Base-by-base conservation (phyloP, 2,113 vertebrate genomes). In the Hiodon tergisus region DNA sequence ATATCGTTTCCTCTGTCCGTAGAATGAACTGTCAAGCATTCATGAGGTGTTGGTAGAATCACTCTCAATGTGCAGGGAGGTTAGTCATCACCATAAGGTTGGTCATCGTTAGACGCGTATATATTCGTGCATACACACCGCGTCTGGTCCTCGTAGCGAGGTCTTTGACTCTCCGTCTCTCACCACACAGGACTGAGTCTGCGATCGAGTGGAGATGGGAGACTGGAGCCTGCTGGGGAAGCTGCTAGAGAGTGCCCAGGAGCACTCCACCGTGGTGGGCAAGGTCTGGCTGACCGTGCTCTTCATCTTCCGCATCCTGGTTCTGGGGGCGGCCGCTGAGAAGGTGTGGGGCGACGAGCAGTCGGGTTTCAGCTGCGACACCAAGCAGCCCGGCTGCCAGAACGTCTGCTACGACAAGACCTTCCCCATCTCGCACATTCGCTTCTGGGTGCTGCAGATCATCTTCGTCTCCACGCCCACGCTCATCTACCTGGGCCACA, bases 381-480 rank as follows among this genome's bases (percentile, higher is more conserved):
- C 94, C 2, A 94, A 95, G 83, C 94, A 95, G 85, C 94, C 94
- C 0, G 94, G 94, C 81, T 96, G 94, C 84, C 93, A 96, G 83
- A 95, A 92, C 0, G 93, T 95, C 76, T 96, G 94, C 83, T 96
- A 96, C 0, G 93, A 94, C 84, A 88, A 88, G 72, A 95, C 94
- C 77, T 95, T 95, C 85, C 94, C 93, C 57, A 94, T 96, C 81
- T 96, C 95, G 54, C 94, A 95, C 84, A 94, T 95, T 50, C 92
- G 90, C 80, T 95, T 96, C 90, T 96, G 94, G 93, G 94, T 94
- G 76, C 90, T 96, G 89, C 95, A 96, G 88, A 96, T 96, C 88
- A 94, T 95, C 82, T 96, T 96, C 0, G 87, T 96, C 78, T 96
- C 93, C 47, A 93, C 94, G 0, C 95, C 94, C 4, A 95, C 93